Percentiles rank a stretch among this genome's conserved stretches.
Conservation (phyloP, 2,888 invertebrate genomes). For the Oasisia sp. region DNA sequence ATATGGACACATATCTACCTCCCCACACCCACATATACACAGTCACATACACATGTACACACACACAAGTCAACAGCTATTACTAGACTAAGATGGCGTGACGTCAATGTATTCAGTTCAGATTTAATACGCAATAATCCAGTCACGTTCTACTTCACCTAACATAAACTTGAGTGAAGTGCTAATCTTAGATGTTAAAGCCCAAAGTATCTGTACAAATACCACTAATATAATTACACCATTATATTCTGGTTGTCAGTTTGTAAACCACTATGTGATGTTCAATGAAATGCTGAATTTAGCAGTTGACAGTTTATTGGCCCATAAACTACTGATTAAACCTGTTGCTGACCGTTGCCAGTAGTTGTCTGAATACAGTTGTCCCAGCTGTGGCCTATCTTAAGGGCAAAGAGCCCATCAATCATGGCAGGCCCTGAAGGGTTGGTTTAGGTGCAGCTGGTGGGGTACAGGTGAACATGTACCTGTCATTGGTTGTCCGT, state of each 20-base stretch:
- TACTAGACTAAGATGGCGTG: neutral
- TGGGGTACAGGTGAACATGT: neutral
- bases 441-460: neutral
- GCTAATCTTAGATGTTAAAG: neutral
- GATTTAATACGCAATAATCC: neutral
- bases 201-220: neutral
- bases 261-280: neutral
- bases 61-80: neutral
- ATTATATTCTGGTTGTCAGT: neutral
- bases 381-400: neutral
- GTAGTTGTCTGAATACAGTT: neutral
- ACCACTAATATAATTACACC: neutral
- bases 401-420: neutral
- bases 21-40: too few relatives aligned
- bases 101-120: neutral
- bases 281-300: neutral
- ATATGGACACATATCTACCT: too few relatives aligned
- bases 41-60: neutral
- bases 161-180: neutral
- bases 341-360: neutral
- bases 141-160: neutral
- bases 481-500: neutral
- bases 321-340: neutral
- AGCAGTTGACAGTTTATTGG: neutral
- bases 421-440: neutral